Percentiles rank a stretch among this genome's conserved stretches.
Conservation (phyloP, 2,888 invertebrate species). For the Aplocera efformata region DNA sequence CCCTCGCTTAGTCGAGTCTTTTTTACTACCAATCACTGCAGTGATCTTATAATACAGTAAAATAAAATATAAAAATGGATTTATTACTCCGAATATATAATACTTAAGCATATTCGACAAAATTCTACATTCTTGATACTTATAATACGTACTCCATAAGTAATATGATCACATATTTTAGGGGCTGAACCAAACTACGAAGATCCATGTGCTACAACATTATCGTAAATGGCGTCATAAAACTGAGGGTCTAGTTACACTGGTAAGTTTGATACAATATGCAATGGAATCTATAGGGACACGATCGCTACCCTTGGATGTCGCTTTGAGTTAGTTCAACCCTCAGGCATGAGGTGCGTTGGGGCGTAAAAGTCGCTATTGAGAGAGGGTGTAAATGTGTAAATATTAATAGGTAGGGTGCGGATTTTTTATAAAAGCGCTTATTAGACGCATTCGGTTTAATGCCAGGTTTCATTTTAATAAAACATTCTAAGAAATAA, state of each 20-base stretch:
- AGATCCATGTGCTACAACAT: constrained; percentile 16
- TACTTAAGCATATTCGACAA: constrained; percentile 39
- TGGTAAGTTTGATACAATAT: constrained; percentile 39
- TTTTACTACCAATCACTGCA: too few species aligned
- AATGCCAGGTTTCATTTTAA: not conserved
- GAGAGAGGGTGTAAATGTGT: constrained; percentile 27
- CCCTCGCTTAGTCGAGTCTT: too few species aligned
- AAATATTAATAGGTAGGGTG: constrained; percentile 21
- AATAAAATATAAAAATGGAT: constrained; percentile 16
- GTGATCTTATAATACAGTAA: too few species aligned
- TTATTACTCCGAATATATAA: constrained; percentile 34
- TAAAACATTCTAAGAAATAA: not conserved
- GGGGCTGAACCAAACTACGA: constrained; percentile 31
- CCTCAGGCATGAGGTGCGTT: constrained; percentile 36
- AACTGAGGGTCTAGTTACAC: constrained; percentile 24
- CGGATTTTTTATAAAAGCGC: not conserved
- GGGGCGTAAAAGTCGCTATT: constrained; percentile 39
- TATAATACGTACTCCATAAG: constrained; percentile 50
- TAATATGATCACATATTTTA: constrained; percentile 47
- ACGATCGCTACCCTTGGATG: constrained; percentile 43
- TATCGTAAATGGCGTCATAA: constrained; percentile 6
- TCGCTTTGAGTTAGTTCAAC: constrained; percentile 45
- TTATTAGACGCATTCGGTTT: too few species aligned
- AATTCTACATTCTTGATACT: constrained; percentile 49
- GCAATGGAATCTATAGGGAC: constrained; percentile 41